Evolutionary conservation across 2,888 invertebrate genomes (phyloP).

Genomic region (Drosophila glabriapex): DNA sequence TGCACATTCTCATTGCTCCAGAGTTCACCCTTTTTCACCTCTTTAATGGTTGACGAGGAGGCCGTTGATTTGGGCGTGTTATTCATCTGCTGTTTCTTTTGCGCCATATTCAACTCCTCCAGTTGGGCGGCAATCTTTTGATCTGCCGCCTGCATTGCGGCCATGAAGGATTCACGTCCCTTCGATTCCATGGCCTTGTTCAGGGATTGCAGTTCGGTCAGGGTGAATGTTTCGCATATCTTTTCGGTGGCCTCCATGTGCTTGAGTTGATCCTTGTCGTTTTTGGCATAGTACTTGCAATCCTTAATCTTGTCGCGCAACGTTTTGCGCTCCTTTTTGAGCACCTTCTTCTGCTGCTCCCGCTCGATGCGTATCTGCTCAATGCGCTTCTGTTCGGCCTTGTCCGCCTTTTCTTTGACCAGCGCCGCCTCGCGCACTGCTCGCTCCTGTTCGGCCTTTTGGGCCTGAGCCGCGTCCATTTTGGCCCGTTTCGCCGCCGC

Average conservation of each 20-base stretch:
- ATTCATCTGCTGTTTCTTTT: conserved; percentile 74
- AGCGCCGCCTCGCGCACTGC: conserved; percentile 90
- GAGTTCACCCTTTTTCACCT: conserved; percentile 78
- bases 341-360: conserved; percentile 92
- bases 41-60: conserved; percentile 85
- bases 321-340: conserved; percentile 94
- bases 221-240: conserved; percentile 92
- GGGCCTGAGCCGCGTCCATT: conserved; percentile 92
- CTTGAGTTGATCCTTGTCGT: conserved; percentile 90
- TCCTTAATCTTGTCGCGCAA: conserved; percentile 92
- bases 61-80: conserved; percentile 74
- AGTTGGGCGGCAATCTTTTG: conserved; percentile 92
- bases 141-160: conserved; percentile 90
- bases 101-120: conserved; percentile 85
- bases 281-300: conserved; percentile 91
- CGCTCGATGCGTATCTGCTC: conserved; percentile 94
- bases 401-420: conserved; percentile 92
- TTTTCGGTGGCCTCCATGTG: conserved; percentile 97
- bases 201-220: conserved; percentile 90
- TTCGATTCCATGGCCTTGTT: conserved; percentile 89
- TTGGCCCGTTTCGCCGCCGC: conserved; percentile 95
- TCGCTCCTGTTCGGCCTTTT: conserved; percentile 93
- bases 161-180: conserved; percentile 89
- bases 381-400: conserved; percentile 92
- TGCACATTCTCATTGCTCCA: conserved; percentile 96